Evolutionary conservation across 2,797 vertebrate genomes (phyloP).

Genomic region (Phrynocephalus vlangalii): DNA sequence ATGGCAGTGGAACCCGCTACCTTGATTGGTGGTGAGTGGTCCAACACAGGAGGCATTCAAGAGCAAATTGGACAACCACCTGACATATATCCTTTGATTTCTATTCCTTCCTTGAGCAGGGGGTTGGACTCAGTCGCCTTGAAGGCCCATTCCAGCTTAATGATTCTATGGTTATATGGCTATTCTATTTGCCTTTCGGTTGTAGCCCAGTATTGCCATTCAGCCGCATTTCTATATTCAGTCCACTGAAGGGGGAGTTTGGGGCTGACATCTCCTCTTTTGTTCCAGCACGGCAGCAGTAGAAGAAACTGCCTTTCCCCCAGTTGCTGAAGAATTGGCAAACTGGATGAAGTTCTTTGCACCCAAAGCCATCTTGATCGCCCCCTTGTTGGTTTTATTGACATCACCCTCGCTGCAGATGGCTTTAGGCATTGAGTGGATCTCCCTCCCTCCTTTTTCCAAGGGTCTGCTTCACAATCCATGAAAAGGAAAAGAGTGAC

Average conservation of each 20-base stretch:
- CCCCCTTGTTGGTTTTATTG: background rate
- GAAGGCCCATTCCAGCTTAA: too few species aligned
- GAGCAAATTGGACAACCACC: too few species aligned
- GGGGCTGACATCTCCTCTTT: background rate
- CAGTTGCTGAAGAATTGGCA: background rate
- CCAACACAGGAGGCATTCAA: too few species aligned
- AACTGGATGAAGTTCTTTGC: background rate
- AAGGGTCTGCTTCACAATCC: background rate
- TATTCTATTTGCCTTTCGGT: background rate
- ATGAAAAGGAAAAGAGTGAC: constrained; percentile 2
- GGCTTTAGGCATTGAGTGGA: background rate
- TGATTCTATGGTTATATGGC: too few species aligned
- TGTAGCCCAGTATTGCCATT: too few species aligned
- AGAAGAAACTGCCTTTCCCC: background rate
- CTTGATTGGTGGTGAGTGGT: too few species aligned
- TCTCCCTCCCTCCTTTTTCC: background rate
- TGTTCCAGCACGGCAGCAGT: background rate
- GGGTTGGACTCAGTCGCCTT: too few species aligned
- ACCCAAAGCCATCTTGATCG: background rate
- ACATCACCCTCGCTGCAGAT: background rate
- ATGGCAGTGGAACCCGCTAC: too few species aligned
- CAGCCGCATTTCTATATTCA: background rate
- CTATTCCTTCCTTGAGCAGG: too few species aligned
- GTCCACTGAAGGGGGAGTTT: background rate
- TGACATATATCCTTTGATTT: too few species aligned